These are phyloP conservation scores for Catagonus wagneri DNA, from an alignment of 2,113 vertebrate genomes.

Conservation along the genomic window DNA sequence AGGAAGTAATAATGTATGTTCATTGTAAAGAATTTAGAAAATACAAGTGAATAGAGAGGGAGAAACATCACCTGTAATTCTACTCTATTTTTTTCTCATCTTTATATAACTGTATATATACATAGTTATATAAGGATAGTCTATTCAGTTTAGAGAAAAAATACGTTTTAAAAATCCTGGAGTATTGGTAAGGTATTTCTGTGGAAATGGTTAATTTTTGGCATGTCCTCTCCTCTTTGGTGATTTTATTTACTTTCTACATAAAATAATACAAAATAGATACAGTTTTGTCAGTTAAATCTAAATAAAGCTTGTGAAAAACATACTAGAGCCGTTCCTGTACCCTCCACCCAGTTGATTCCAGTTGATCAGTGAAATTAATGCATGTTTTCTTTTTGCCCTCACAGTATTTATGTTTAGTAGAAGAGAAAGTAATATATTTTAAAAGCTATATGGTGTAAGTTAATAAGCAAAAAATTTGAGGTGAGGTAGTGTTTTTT, in stretches of 20 bases:
- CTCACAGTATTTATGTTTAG: not conserved
- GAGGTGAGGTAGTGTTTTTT: not conserved
- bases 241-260: conserved; percentile 37
- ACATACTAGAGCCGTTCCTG: not conserved
- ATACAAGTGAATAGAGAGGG: not conserved
- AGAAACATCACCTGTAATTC: not conserved
- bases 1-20: not conserved
- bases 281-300: not conserved
- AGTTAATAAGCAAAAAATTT: conserved; percentile 6
- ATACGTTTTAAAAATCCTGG: not conserved
- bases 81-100: not conserved
- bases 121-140: too few species aligned
- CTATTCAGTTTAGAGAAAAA: not conserved
- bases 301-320: not conserved
- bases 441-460: not conserved
- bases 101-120: not conserved
- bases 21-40: conserved; percentile 35
- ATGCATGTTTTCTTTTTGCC: not conserved
- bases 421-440: conserved; percentile 3
- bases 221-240: not conserved
- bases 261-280: not conserved
- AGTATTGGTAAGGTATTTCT: not conserved
- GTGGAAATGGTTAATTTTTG: conserved; percentile 18
- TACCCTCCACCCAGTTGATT: not conserved
- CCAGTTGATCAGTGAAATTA: not conserved